Percentiles rank a stretch among this genome's conserved stretches.
Evolutionary conservation across 2,888 invertebrate genomes (phyloP).

Genomic region (Scotopteryx bipunctaria): DNA sequence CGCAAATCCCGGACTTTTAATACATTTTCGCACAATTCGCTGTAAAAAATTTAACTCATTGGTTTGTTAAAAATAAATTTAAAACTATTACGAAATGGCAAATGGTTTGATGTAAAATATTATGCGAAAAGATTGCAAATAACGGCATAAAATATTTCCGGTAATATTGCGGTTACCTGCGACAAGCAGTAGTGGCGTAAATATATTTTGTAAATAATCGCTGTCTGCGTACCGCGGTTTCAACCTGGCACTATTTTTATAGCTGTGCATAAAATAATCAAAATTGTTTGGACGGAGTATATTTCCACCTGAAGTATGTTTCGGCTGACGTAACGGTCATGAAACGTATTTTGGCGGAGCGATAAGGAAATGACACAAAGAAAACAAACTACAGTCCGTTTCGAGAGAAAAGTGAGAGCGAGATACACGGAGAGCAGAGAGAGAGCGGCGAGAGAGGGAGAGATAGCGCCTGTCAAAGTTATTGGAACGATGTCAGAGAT

Average conservation of each 20-base stretch:
- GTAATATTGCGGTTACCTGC: slow-evolving; percentile 69
- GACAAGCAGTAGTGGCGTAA: slow-evolving; percentile 63
- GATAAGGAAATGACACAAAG: slow-evolving; percentile 84
- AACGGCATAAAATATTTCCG: slow-evolving; percentile 68
- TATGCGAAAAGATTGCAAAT: slow-evolving; percentile 55
- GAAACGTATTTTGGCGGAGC: slow-evolving; percentile 82
- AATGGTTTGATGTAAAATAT: slow-evolving; percentile 55
- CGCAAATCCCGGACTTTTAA: slow-evolving; percentile 18
- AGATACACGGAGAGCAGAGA: slow-evolving; percentile 35
- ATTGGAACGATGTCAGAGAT: slow-evolving; percentile 78
- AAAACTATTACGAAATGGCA: slow-evolving; percentile 52
- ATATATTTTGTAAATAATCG: slow-evolving; percentile 56
- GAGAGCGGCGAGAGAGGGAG: slow-evolving; percentile 42
- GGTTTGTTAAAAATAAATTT: slow-evolving; percentile 53
- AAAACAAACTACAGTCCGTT: slow-evolving; percentile 80
- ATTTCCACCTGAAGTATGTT: slow-evolving; percentile 79
- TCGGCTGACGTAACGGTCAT: slow-evolving; percentile 79
- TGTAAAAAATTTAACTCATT: no score
- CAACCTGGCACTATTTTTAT: slow-evolving; percentile 9
- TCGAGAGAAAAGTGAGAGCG: slow-evolving; percentile 71
- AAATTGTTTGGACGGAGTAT: slow-evolving; percentile 54
- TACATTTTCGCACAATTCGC: no score
- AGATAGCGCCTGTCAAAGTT: slow-evolving; percentile 72
- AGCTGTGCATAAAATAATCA: slow-evolving; percentile 47
- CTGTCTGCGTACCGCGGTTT: slow-evolving; percentile 22